Evolutionary conservation across 1,140 invertebrate species (phyloP).

Genomic region (Araneus ventricosus): DNA sequence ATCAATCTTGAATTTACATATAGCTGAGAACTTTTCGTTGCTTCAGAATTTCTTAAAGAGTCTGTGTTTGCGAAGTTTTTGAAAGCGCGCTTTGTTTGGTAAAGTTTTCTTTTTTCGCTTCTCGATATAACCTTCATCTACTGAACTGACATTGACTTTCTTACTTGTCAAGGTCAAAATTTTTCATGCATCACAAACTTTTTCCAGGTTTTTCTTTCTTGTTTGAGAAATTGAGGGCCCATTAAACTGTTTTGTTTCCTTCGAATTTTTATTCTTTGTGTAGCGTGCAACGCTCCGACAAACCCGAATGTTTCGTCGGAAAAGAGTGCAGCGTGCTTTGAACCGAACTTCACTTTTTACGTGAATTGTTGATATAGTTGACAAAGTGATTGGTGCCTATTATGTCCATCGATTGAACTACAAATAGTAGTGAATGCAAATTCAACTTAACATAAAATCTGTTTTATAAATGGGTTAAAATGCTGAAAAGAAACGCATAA

Average conservation of each 20-base stretch:
- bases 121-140: slow-evolving; percentile 23
- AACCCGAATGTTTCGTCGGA: not conserved
- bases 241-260: not conserved
- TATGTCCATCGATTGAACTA: too few relatives aligned
- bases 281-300: not conserved
- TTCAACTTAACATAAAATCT: too few relatives aligned
- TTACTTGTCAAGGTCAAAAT: slow-evolving; percentile 13
- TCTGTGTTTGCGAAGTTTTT: not conserved
- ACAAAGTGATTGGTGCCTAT: too few relatives aligned
- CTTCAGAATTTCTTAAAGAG: too few relatives aligned
- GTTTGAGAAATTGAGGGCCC: not conserved
- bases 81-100: not conserved
- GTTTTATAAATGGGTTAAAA: too few relatives aligned
- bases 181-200: slow-evolving; percentile 6
- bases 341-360: too few relatives aligned
- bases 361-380: too few relatives aligned
- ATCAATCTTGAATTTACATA: too few relatives aligned
- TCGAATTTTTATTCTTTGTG: not conserved
- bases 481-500: too few relatives aligned
- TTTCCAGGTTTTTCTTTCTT: not conserved
- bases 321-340: not conserved
- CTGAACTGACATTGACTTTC: slow-evolving; percentile 25
- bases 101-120: not conserved
- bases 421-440: too few relatives aligned
- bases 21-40: too few relatives aligned